Evolutionary conservation across 2,113 vertebrate species (phyloP), one percentile per base, ranked within the genome.

Genomic region (Pica pica): DNA sequence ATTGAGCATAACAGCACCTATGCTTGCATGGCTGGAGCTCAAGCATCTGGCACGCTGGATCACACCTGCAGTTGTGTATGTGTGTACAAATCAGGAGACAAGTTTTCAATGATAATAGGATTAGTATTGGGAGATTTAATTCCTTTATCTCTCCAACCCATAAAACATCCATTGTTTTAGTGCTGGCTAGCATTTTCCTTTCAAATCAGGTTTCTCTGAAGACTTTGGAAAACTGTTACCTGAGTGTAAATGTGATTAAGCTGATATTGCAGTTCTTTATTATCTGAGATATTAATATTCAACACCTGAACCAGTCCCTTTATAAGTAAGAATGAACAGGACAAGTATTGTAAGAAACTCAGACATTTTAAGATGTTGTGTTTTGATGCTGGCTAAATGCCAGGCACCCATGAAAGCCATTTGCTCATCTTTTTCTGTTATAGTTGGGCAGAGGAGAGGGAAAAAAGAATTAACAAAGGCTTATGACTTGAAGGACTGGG

Each of bases 151-250:
- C 37, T 90, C 33, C 23, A 74, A 19, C 50, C n/a, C 52, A 31
- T 82, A 75, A 84, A 87, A 60, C 41, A 63, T 46, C 21, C 30
- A 23, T 92, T 93, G 31, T 85, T 80, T 80, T 57, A 61, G 42
- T 44, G 31, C 21, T 81, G 39, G 33, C 52, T 92, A 35, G 26
- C 35, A 17, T 79, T 95, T 89, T 93, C 23, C 15, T 23, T 76
- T 91, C 71, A 69, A 91, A 91, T 85, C 47, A 65, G 35, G 69
- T 90, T 95, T 83, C 84, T 80, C 10, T 35, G 70, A 69, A 88
- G 74, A 73, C 16, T 90, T 59, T 44, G 35, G 56, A 67, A 89
- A 90, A 63, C 13, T 22, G n/a, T 79, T 87, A 80, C 3, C 1
- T 39, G 42, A 65, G 79, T 55, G 46, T 55, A 77, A 89, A 94